phyloP scores from a whole-genome alignment of 2,888 invertebrate genomes.

The Bugula neritina region DNA sequence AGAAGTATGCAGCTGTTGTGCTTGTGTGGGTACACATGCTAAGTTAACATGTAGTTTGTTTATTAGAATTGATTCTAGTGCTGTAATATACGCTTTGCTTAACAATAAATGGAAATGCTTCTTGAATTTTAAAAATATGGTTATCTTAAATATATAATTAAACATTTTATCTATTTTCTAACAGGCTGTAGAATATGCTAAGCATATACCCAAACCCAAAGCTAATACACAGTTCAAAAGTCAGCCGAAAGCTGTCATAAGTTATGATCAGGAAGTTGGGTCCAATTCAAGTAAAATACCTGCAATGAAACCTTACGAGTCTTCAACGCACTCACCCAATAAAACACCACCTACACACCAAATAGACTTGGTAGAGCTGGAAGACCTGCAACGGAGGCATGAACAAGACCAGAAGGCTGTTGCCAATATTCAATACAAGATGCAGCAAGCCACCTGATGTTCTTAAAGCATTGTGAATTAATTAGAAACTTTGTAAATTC shows the following conservation, averaged over 20 bases:
- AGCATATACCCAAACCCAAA: constrained; percentile 23
- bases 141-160: no score
- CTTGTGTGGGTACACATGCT: no score
- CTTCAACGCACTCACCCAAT: neutral
- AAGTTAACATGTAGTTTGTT: no score
- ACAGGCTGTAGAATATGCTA: constrained; percentile 23
- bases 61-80: no score
- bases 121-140: no score
- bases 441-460: constrained; percentile 18
- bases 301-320: neutral
- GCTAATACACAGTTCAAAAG: neutral
- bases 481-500: no score
- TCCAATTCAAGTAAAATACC: neutral
- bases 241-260: neutral
- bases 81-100: no score
- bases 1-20: no score
- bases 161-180: no score
- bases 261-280: neutral
- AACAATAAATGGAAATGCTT: no score
- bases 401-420: constrained; percentile 6
- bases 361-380: neutral
- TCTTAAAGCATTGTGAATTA: no score
- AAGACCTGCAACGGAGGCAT: constrained; percentile 20
- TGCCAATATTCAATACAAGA: constrained; percentile 7
- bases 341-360: neutral